Conservation (phyloP, 2,888 invertebrate species). For the Gryllus longicercus region DNA sequence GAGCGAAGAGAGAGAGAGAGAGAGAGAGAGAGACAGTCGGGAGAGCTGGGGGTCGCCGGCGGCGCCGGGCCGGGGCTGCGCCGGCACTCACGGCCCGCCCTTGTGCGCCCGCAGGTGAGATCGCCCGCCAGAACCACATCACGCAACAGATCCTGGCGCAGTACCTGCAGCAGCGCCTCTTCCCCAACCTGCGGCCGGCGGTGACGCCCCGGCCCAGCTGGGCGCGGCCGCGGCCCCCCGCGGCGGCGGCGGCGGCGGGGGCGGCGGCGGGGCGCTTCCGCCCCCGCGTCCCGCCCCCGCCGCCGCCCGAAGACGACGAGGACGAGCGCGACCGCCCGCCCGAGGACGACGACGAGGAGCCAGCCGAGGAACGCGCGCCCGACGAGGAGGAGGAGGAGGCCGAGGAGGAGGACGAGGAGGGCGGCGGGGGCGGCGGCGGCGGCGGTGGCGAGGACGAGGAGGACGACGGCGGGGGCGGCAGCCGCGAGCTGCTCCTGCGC, state of each 20-base stretch:
- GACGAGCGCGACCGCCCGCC: constrained; percentile 40
- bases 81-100: background rate
- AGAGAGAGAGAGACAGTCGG: no score
- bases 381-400: background rate
- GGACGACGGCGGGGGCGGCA: background rate
- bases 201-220: constrained; percentile 3
- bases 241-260: background rate
- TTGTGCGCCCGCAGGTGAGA: constrained; percentile 49
- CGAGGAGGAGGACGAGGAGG: background rate
- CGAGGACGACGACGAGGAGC: constrained; percentile 21
- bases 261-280: background rate
- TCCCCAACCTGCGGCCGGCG: constrained; percentile 51
- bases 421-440: background rate
- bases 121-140: constrained; percentile 71
- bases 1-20: no score
- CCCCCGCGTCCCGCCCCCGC: background rate
- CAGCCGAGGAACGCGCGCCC: background rate
- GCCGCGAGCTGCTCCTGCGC: background rate
- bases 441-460: background rate
- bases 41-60: background rate
- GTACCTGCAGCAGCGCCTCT: constrained; percentile 66
- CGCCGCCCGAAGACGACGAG: constrained; percentile 39
- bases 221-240: constrained; percentile 22
- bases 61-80: no score
- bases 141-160: constrained; percentile 73